Evolutionary conservation across 2,797 vertebrate species (phyloP), one percentile per base, ranked within the genome.

Genomic region (Oophaga sylvatica): DNA sequence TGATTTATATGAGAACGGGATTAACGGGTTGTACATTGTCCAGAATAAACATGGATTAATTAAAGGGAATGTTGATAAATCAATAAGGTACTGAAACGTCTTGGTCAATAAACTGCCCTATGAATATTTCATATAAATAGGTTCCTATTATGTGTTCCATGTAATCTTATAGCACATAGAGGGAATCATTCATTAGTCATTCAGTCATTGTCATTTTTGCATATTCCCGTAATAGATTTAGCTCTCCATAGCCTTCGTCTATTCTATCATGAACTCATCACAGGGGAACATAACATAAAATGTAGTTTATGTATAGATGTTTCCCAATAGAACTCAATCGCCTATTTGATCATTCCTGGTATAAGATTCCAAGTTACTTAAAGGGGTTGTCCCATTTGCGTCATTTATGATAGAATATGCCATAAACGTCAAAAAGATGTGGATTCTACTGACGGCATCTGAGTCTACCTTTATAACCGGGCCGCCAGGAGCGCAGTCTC

Each of bases 11-110:
- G 22, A 75, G 19, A 45, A 12, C 10, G 6, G 48, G 75, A 56
- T 48, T 48, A 77, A 53, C 16, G 53, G 75, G 26, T 62, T 19
- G 60, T 41, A 16, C 8, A 1, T 17, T 80, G 90, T 68, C n/a
- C 84, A 70, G 80, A 68, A 71, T 86, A 80, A 60, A 81, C 53
- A 57, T 80, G 59, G 73, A 53, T 82, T 82, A 81, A 80, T 87
- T 81, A 63, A 76, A 82, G 13, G n/a, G 41, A 82, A 87, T 63
- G 17, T 65, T 73, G 41, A 82, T 81, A 53, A 65, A 87, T 87
- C 85, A 87, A 87, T 87, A 87, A 13, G 22, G 63, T 29, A 56
- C 16, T 62, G 85, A 71, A 73, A 86, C 75, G 65, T 29, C 79
- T 71, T 70, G 9, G 65, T 86, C 77, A 86, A 86, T 86, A 60